These are phyloP conservation scores for Acrocera orbiculus DNA, from an alignment of 2,888 invertebrate species.

Conservation along the genomic window DNA sequence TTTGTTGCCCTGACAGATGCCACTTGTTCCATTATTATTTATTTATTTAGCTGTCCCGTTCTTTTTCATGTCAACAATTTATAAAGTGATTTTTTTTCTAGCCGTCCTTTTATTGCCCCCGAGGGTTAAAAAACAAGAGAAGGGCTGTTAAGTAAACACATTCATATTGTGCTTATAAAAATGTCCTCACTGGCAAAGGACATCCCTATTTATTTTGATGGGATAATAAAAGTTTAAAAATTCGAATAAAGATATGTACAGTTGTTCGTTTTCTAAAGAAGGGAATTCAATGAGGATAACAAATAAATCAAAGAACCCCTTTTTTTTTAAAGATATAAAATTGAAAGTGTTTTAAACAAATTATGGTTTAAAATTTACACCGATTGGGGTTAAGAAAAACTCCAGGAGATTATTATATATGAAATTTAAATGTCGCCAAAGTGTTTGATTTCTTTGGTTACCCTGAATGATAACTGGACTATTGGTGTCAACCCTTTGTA, in stretches of 20 bases:
- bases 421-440: slow-evolving; percentile 3
- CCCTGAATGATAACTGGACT: no score
- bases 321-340: slow-evolving; percentile 5
- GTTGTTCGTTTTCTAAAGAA: no score
- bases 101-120: slow-evolving; percentile 1
- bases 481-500: no score
- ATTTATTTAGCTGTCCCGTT: slow-evolving; percentile 11
- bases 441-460: neutral
- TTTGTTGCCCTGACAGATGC: slow-evolving; percentile 27
- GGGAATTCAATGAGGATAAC: neutral
- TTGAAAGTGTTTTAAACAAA: slow-evolving; percentile 12
- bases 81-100: slow-evolving; percentile 13
- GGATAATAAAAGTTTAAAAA: slow-evolving; percentile 2
- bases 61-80: slow-evolving; percentile 12
- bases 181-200: slow-evolving; percentile 7
- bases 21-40: slow-evolving; percentile 21
- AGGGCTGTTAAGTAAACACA: slow-evolving; percentile 12
- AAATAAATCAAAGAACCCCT: slow-evolving; percentile 12
- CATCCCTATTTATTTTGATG: neutral
- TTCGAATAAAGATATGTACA: slow-evolving; percentile 10
- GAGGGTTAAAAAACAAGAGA: slow-evolving; percentile 10
- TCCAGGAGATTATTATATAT: slow-evolving; percentile 8
- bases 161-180: slow-evolving; percentile 12
- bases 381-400: slow-evolving; percentile 9
- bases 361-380: slow-evolving; percentile 14